Conservation (phyloP, 37 sponge, comb jelly and placozoan genomes). For the Tethya wilhelma region DNA sequence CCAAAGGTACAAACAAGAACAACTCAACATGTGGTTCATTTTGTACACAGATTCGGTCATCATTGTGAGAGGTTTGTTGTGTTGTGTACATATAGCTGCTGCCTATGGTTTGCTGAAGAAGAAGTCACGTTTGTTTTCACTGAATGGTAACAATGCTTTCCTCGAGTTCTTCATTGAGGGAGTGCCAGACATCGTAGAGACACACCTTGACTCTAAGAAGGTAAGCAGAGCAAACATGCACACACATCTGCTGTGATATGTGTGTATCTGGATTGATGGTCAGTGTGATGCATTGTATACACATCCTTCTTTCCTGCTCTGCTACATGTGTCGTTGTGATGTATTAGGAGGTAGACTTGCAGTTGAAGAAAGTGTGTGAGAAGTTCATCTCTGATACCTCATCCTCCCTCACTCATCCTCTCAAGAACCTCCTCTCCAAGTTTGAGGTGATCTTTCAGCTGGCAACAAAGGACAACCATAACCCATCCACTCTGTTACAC, state of each 20-base stretch:
- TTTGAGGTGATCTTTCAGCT: slow-evolving; percentile 62
- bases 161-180: slow-evolving; percentile 95
- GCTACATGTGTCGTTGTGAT: too few relatives aligned
- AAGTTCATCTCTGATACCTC: slow-evolving; percentile 74
- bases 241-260: too few relatives aligned
- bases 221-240: too few relatives aligned
- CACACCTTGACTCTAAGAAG: slow-evolving; percentile 89
- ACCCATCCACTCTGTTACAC: slow-evolving; percentile 33
- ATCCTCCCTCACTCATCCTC: slow-evolving; percentile 38
- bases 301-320: too few relatives aligned
- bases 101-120: slow-evolving; percentile 86
- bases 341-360: slow-evolving; percentile 76
- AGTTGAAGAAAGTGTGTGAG: slow-evolving; percentile 81
- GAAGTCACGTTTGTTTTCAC: slow-evolving; percentile 79
- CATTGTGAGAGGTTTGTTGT: not conserved
- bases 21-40: not conserved
- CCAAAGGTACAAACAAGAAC: slow-evolving; percentile 60
- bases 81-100: slow-evolving; percentile 69
- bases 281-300: too few relatives aligned
- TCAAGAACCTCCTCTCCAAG: slow-evolving; percentile 68
- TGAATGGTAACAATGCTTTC: slow-evolving; percentile 90
- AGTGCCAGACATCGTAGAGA: slow-evolving; percentile 79
- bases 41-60: not conserved
- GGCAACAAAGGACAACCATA: slow-evolving; percentile 59
- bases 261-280: too few relatives aligned